Percentiles rank a stretch among this genome's conserved stretches.
phyloP scores from a whole-genome alignment of 2,113 vertebrate species.

The Eulemur macaco region DNA sequence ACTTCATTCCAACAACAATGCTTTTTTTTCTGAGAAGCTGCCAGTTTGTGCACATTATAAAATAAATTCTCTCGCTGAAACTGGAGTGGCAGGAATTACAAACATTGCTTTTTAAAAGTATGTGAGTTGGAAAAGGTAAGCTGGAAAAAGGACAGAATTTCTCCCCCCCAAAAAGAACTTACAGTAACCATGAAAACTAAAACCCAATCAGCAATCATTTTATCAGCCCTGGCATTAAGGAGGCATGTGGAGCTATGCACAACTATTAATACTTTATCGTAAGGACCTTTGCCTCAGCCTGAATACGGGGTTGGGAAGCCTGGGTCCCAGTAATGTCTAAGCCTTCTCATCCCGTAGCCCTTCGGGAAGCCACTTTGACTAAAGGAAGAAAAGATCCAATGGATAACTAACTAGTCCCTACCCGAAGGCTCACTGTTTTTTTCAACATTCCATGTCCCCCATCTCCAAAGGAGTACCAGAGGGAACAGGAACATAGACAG shows the following conservation, averaged over 20 bases:
- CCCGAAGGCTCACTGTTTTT: neutral
- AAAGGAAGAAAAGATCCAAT: neutral
- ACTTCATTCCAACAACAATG: conserved; percentile 72
- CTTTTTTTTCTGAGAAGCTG: conserved; percentile 55
- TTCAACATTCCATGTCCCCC: neutral
- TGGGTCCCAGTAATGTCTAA: neutral
- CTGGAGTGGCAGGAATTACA: conserved; percentile 58
- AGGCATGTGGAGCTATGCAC: neutral
- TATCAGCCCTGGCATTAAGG: neutral
- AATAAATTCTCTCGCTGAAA: conserved; percentile 61
- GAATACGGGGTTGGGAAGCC: neutral
- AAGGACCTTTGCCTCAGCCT: neutral
- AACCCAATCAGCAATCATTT: conserved; percentile 38
- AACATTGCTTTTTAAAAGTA: conserved; percentile 39
- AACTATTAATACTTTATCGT: neutral
- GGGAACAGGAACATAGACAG: neutral
- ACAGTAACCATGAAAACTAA: conserved; percentile 56
- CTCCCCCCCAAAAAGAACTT: neutral
- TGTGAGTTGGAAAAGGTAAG: conserved; percentile 61
- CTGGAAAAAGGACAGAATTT: conserved; percentile 55
- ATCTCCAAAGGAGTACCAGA: neutral
- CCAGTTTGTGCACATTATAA: conserved; percentile 55
- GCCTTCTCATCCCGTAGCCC: neutral
- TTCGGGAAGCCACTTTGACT: neutral
- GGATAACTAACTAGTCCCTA: neutral